phyloP scores from a whole-genome alignment of 2,888 invertebrate species.

The Apamea anceps region DNA sequence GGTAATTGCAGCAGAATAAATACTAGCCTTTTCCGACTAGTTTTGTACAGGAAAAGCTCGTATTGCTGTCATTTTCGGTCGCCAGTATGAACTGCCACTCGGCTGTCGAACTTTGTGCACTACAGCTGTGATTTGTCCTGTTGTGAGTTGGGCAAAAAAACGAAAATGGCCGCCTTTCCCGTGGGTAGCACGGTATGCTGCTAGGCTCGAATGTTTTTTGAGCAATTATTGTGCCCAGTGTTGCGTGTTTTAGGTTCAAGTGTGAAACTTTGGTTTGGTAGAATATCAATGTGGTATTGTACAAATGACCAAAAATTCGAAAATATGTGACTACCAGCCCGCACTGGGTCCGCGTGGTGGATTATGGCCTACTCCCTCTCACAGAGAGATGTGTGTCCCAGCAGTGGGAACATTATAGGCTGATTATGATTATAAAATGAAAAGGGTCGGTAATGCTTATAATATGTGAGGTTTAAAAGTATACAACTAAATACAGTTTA shows the following conservation, averaged over 20 bases:
- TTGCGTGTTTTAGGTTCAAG: constrained; percentile 52
- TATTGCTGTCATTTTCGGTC: constrained; percentile 41
- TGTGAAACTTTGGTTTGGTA: background rate
- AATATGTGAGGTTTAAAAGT: background rate
- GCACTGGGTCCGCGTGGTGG: background rate
- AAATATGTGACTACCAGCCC: background rate
- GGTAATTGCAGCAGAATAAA: constrained; percentile 24
- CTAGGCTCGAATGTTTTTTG: constrained; percentile 23
- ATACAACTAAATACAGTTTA: background rate
- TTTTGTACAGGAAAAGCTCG: constrained; percentile 27
- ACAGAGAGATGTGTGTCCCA: background rate
- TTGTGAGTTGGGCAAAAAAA: constrained; percentile 39
- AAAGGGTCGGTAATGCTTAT: background rate
- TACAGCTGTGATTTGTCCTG: constrained; percentile 49
- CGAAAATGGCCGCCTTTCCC: constrained; percentile 23
- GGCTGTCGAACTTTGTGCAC: constrained; percentile 37
- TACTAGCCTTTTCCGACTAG: constrained; percentile 27
- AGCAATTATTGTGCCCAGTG: constrained; percentile 12
- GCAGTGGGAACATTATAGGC: background rate
- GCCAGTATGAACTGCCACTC: constrained; percentile 29
- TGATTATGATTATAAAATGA: background rate
- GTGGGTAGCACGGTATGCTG: constrained; percentile 9
- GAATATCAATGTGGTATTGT: background rate
- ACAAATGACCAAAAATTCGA: background rate
- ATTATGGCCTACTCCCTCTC: background rate